Evolutionary conservation across 1,140 invertebrate species (phyloP), one percentile per base, ranked within the genome.

Genomic region (Aphelenchoides besseyi): DNA sequence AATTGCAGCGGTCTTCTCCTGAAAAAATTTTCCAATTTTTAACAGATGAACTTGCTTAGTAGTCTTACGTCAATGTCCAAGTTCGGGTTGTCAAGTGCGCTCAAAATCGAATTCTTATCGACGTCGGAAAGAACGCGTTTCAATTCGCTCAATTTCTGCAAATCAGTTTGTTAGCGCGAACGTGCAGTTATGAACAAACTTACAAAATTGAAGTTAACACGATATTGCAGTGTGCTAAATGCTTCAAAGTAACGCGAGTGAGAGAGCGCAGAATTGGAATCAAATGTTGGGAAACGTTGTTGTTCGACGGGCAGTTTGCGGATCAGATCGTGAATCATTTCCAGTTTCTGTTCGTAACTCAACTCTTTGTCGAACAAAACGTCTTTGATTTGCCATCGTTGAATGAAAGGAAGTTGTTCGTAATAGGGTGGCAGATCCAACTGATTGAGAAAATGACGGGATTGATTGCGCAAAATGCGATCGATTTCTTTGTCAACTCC

Each of bases 201-300:
- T 52, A 73, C 71, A 61, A 74, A 74, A 16, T 35, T 74, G 61
- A 74, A 74, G 61, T 52, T 77, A 33, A 74, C 74, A 23, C 16
- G 75, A 35, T 77, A 74, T 71, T 74, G 61, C 16, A 74, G 36
- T 8, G 75, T 69, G 35, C 57, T 74, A 23, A 70, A 69, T n/a
- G 69, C 64, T 33, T 74, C 72, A 29, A 74, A 74, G 35, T 73
- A 63, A n/a, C 72, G 74, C 16, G 72, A 78, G 74, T 74, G 72
- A 12, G 68, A 23, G 23, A n/a, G 16, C 23, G 16, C 23, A 28
- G 33, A 23, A 33, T 9, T 52, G 18, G 75, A 16, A 12, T n/a
- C 9, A 2, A 26, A 2, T 52, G 30, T 29, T 61, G 72, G 72
- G 33, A 73, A 73, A 8, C 73, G 23, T 9, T 26, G 74, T 30